phyloP scores from a whole-genome alignment of 2,797 vertebrate genomes.

The Thalassophryne amazonica region DNA sequence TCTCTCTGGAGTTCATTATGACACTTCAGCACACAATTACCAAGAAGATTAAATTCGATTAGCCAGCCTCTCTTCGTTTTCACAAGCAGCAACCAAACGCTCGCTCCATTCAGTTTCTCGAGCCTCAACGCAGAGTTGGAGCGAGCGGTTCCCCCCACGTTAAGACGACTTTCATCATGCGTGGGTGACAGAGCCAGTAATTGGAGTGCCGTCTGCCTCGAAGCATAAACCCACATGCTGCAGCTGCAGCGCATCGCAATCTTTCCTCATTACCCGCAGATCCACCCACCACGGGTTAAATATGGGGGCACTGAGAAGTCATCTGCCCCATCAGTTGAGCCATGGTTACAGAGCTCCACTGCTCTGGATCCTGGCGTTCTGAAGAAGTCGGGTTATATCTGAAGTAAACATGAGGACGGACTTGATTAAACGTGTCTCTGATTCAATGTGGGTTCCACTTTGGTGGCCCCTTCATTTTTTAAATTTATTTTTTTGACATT shows the following conservation, averaged over 20 bases:
- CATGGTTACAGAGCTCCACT: constrained; percentile 13
- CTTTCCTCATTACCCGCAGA: constrained; percentile 27
- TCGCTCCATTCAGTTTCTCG: too few species aligned
- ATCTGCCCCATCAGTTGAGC: constrained; percentile 33
- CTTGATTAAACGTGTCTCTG: constrained; percentile 4
- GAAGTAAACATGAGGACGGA: constrained; percentile 30
- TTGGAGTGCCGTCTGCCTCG: constrained; percentile 49
- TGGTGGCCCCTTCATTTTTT: constrained; percentile 43
- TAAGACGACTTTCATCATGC: constrained; percentile 42
- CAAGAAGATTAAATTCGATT: constrained; percentile 23
- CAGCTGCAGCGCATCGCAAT: constrained; percentile 41
- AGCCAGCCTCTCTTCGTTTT: constrained; percentile 18
- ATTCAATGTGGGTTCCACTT: constrained; percentile 29
- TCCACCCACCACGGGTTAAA: constrained; percentile 24
- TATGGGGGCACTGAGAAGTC: constrained; percentile 48
- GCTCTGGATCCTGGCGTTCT: constrained; percentile 52
- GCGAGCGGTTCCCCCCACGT: constrained; percentile 11
- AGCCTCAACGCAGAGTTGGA: constrained; percentile 25
- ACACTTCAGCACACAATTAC: constrained; percentile 17
- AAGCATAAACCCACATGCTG: constrained; percentile 50
- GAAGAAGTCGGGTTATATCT: constrained; percentile 27
- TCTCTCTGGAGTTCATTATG: constrained; percentile 46
- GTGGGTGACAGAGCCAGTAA: constrained; percentile 42
- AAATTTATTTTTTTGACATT: constrained; percentile 51
- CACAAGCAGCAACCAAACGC: too few species aligned